A percentile compares a stretch with the other conserved stretches of the same genome.
Conservation (phyloP, 2,113 vertebrate genomes). For the Guaruba guarouba region DNA sequence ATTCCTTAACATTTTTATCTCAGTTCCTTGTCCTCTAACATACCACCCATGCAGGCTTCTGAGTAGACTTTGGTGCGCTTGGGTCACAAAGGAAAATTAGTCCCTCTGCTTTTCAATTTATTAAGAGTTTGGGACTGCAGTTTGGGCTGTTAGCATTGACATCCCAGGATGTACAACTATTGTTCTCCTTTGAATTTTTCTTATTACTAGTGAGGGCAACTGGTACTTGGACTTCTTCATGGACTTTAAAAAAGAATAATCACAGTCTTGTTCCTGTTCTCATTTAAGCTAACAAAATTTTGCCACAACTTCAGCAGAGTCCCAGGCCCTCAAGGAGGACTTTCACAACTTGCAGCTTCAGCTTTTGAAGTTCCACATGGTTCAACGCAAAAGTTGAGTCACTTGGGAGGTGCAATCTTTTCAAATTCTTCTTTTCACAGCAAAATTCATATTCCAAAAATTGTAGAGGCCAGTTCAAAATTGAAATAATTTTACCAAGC, state of each 20-base stretch:
- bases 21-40: not conserved
- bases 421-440: not conserved
- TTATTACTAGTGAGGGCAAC: not conserved
- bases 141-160: not conserved
- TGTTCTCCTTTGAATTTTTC: not conserved
- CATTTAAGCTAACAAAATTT: not conserved
- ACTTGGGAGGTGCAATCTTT: not conserved
- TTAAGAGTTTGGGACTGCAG: not conserved
- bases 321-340: not conserved
- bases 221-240: not conserved
- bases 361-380: conserved; percentile 3
- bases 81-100: not conserved
- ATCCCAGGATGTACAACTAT: not conserved
- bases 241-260: not conserved
- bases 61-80: not conserved
- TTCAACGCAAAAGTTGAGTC: not conserved
- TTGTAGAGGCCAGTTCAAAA: not conserved
- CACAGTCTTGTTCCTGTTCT: not conserved
- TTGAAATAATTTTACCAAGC: not conserved
- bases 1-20: not conserved
- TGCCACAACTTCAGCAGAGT: not conserved
- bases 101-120: not conserved
- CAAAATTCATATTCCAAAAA: not conserved
- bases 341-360: conserved; percentile 10
- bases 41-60: not conserved